Evolutionary conservation across 2,113 vertebrate genomes (phyloP).

Genomic region (Scophthalmus maximus): DNA sequence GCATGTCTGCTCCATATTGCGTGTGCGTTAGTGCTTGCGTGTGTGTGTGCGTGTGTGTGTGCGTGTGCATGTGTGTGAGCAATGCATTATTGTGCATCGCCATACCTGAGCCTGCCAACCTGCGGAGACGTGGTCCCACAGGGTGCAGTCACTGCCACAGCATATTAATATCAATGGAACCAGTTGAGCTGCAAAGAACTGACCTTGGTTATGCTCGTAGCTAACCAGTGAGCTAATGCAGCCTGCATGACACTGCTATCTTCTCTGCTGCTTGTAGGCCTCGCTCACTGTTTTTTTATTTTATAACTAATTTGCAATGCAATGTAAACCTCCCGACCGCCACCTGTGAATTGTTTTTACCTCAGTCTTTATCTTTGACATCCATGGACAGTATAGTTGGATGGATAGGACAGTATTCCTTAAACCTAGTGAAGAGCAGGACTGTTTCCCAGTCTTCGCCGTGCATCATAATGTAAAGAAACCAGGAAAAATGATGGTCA

Average conservation of each 20-base stretch:
- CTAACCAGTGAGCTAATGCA: constrained; percentile 29
- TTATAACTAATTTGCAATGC: neutral
- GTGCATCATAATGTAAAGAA: too few relatives aligned
- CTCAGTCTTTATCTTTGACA: too few relatives aligned
- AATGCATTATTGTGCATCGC: constrained; percentile 47
- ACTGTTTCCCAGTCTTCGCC: too few relatives aligned
- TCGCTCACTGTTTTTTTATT: neutral
- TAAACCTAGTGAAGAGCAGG: too few relatives aligned
- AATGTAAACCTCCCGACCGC: neutral
- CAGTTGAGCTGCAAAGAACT: constrained; percentile 56
- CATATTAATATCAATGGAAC: constrained; percentile 63
- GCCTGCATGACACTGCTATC: neutral
- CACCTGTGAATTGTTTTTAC: too few relatives aligned
- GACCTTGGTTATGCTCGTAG: constrained; percentile 61
- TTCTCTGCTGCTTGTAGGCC: neutral
- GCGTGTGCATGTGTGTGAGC: neutral
- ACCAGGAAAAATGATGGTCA: too few relatives aligned
- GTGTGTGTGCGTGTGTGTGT: constrained; percentile 1
- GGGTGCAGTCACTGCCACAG: constrained; percentile 62
- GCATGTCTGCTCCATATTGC: neutral
- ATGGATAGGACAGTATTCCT: too few relatives aligned
- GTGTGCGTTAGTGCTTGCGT: neutral
- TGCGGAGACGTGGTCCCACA: constrained; percentile 66
- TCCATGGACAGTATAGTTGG: too few relatives aligned
- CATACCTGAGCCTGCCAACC: constrained; percentile 59